Evolutionary conservation across 1,140 invertebrate genomes (phyloP).

Genomic region (Rhagoletis zephyria): DNA sequence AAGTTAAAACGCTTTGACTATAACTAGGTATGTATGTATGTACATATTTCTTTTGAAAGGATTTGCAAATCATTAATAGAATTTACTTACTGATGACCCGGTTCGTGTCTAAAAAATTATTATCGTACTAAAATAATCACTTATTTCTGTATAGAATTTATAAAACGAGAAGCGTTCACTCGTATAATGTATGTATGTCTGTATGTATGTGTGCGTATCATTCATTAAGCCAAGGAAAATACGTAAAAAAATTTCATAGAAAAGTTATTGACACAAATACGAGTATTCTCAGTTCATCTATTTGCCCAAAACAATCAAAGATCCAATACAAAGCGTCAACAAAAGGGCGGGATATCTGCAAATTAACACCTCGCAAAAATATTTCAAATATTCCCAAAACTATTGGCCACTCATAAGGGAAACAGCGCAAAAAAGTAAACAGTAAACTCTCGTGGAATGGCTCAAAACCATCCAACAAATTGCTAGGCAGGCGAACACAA

Average conservation of each 20-base stretch:
- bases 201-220: too few relatives aligned
- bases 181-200: too few relatives aligned
- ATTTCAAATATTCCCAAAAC: constrained; percentile 31
- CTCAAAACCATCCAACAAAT: background rate
- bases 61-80: background rate
- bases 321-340: background rate
- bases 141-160: too few relatives aligned
- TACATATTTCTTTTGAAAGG: background rate
- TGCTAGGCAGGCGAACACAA: background rate
- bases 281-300: background rate
- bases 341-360: constrained; percentile 29
- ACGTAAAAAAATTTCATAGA: background rate
- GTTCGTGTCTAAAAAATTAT: background rate
- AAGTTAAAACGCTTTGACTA: too few relatives aligned
- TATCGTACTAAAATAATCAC: background rate
- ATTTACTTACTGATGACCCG: background rate
- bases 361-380: constrained; percentile 48
- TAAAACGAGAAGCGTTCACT: too few relatives aligned
- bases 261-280: constrained; percentile 3
- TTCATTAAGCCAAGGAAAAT: too few relatives aligned
- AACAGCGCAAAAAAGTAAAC: background rate
- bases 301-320: background rate
- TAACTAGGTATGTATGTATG: too few relatives aligned
- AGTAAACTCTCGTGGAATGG: background rate
- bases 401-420: background rate